Evolutionary conservation across 2,113 vertebrate species (phyloP).

Genomic region (Sclerurus mexicanus): DNA sequence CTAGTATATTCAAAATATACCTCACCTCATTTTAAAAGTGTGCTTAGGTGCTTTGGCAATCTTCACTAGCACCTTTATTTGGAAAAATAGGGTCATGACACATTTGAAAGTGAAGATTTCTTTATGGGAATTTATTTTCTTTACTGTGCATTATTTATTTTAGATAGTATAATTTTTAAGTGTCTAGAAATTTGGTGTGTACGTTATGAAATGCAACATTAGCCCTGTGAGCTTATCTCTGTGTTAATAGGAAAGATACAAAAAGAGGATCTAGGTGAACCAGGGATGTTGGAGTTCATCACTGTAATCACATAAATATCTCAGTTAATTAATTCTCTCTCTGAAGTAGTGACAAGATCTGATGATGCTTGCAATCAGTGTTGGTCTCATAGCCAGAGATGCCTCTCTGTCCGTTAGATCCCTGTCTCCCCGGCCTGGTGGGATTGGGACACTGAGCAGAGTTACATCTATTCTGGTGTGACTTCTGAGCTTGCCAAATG

Average conservation of each 20-base stretch:
- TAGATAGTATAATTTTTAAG: neutral
- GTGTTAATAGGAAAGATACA: neutral
- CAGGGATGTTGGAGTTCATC: neutral
- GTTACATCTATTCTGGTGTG: fast-evolving
- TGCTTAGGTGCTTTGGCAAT: neutral
- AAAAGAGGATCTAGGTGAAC: neutral
- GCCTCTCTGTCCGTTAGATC: neutral
- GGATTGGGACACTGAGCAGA: neutral
- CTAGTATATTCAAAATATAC: neutral
- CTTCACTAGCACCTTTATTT: neutral
- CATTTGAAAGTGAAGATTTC: neutral
- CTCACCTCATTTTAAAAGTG: neutral
- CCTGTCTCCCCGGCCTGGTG: neutral
- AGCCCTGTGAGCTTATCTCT: neutral
- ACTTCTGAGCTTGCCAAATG: neutral
- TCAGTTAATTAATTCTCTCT: neutral
- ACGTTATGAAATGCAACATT: neutral
- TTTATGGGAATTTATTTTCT: neutral
- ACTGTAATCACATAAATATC: neutral
- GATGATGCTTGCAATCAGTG: neutral
- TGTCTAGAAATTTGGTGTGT: neutral
- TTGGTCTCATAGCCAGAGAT: neutral
- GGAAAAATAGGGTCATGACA: neutral
- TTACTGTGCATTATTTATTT: neutral
- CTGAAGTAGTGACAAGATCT: neutral